Base-by-base conservation (phyloP, 2,888 invertebrate genomes). In the Patella ulyssiponensis region DNA sequence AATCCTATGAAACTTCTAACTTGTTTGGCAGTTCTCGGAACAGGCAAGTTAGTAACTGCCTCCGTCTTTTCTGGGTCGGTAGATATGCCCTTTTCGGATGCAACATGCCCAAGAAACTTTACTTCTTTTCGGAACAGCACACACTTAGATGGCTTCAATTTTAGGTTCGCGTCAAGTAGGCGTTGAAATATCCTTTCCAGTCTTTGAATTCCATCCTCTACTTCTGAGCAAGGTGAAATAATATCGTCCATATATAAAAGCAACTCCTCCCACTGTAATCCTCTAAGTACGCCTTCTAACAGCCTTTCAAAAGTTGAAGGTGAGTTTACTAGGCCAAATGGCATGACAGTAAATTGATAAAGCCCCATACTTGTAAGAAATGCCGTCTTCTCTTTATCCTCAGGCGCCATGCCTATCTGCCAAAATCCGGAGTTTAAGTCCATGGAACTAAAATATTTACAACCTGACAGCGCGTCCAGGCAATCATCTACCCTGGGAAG, bases 221-320 rank as follows among this genome's bases (percentile, higher is more conserved):
- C 77, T 2, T 69, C 51, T 23, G 64, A 33, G 1, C 69, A 52
- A 27, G 76, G 81, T 3, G 81, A 77, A 3, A 82, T 70, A 11
- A 85, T 75, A 70, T 86, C 85, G 51, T 85, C 85, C 7, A 85
- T 52, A 54, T 83, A 84, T 15, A 80, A 73, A 2, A 86, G 70
- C 54, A 80, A 80, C 20, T 75, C 75, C 51, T 79, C 77, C 79
- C 83, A 83, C 44, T 79, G 75, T 2, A 85, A 54, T 23, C 81
- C 83, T 17, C 74, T 33, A 3, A 84, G 64, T 4, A 84, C 81
- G n/a, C 69, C 52, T 52, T 83, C 77, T 81, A 87, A 79, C 23
- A 83, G 71, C 23, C 85, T 73, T 70, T 85, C 78, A 76, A 86
- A 86, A 14, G 84, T 83, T 9, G 81, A 76, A 2, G 83, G 84